Evolutionary conservation across 2,113 vertebrate species (phyloP).

Genomic region (Heliornis fulica): DNA sequence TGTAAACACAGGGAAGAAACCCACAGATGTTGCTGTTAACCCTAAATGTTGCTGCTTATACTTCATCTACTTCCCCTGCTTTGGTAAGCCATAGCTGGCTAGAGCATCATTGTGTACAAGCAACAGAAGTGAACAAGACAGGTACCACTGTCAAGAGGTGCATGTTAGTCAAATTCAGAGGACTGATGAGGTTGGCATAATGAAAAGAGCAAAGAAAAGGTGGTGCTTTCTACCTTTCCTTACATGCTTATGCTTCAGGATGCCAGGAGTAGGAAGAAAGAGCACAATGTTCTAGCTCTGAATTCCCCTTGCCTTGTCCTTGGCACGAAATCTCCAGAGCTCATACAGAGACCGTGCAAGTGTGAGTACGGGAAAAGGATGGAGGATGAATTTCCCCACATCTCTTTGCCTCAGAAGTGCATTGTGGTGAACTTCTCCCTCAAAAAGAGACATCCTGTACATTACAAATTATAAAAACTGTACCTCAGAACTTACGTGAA

Average conservation of each 20-base stretch:
- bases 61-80: not conserved
- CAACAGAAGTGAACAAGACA: not conserved
- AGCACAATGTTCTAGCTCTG: not conserved
- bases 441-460: not conserved
- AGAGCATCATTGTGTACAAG: not conserved
- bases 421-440: not conserved
- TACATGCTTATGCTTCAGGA: not conserved
- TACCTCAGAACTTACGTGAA: not conserved
- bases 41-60: not conserved
- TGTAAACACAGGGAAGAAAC: not conserved
- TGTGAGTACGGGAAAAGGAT: not conserved
- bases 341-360: not conserved
- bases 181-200: not conserved
- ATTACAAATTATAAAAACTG: not conserved
- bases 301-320: not conserved
- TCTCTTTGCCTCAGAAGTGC: not conserved
- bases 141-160: not conserved
- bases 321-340: not conserved
- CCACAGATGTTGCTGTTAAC: not conserved
- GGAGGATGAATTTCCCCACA: not conserved
- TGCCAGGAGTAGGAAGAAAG: not conserved
- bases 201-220: not conserved
- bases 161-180: not conserved
- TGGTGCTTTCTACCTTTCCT: not conserved
- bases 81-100: not conserved